Evolutionary conservation across 2,113 vertebrate species (phyloP), one percentile per base, ranked within the genome.

Genomic region (Ciconia boyciana): DNA sequence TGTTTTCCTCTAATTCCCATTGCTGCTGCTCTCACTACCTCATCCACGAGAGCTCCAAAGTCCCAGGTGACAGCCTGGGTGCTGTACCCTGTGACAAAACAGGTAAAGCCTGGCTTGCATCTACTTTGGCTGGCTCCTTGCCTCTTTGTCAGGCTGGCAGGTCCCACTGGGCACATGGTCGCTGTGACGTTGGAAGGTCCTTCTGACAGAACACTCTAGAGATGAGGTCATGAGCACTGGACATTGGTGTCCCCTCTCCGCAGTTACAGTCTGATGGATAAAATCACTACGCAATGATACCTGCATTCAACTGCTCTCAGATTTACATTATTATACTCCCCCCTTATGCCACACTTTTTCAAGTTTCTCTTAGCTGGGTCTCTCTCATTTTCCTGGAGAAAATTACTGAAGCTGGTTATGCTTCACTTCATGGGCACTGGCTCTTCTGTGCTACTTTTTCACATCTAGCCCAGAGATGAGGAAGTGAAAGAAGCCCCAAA

Each of bases 81-180:
- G 12, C 19, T 39, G 11, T 16, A 68, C n/a, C 22, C n/a, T 82
- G 19, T 21, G 31, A 43, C 9, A 34, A 60, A 66, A 44, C 11
- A 32, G 22, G 18, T 17, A 55, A 60, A 87, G 20, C 32, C 9
- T 39, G 66, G 28, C 11, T 92, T 68, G 34, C 39, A 61, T 17
- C n/a, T 55, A 10, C 13, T 22, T 69, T 54, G 80, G 16, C 18
- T 55, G 25, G 6, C 34, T 81, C 29, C 24, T 51, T 49, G 24
- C 20, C 22, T 81, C 36, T 44, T 80, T 28, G 17, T 64, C 28
- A 58, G 11, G 14, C 43, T 52, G 39, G 25, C 31, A 17, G 10
- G 48, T 66, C 58, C 17, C 28, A 20, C 10, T 1, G 2, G 9
- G 28, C 18, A 21, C 6, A 9, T 4, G 11, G 18, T 36, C 0